Percentiles rank a stretch among this genome's conserved stretches.
phyloP scores from a whole-genome alignment of 2,888 invertebrate species.

The Polydrusus cervinus region DNA sequence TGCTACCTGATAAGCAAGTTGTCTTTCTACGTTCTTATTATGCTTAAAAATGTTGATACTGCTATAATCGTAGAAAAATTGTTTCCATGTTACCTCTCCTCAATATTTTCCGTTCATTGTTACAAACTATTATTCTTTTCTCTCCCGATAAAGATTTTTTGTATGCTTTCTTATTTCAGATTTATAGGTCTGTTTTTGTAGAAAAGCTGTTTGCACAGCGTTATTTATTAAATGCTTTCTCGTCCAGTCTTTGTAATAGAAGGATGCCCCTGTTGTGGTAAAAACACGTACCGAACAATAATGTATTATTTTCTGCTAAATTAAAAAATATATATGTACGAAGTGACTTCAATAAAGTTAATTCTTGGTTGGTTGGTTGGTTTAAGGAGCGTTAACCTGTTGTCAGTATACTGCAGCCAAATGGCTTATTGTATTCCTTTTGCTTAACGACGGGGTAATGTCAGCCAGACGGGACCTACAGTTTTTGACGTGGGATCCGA shows the following conservation, averaged over 20 bases:
- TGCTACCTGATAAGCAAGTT: too few species aligned
- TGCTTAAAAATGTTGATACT: too few species aligned
- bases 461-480: too few species aligned
- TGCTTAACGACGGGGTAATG: too few species aligned
- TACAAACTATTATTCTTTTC: slow-evolving; percentile 11
- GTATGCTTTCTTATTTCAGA: slow-evolving; percentile 16
- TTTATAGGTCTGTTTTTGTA: slow-evolving; percentile 9
- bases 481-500: too few species aligned
- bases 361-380: too few species aligned
- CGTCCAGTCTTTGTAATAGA: slow-evolving; percentile 1
- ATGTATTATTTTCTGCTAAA: background rate
- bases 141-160: background rate
- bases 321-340: too few species aligned
- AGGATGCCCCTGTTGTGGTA: background rate
- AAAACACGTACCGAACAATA: background rate
- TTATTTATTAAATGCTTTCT: slow-evolving; percentile 12
- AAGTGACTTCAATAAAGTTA: too few species aligned
- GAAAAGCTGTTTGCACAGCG: slow-evolving; percentile 11
- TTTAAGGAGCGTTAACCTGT: too few species aligned
- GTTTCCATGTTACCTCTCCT: background rate
- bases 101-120: background rate
- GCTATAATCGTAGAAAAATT: background rate
- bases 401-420: too few species aligned
- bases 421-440: too few species aligned
- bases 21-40: too few species aligned